Evolutionary conservation across 2,797 vertebrate genomes (phyloP).

Genomic region (Semotilus atromaculatus): DNA sequence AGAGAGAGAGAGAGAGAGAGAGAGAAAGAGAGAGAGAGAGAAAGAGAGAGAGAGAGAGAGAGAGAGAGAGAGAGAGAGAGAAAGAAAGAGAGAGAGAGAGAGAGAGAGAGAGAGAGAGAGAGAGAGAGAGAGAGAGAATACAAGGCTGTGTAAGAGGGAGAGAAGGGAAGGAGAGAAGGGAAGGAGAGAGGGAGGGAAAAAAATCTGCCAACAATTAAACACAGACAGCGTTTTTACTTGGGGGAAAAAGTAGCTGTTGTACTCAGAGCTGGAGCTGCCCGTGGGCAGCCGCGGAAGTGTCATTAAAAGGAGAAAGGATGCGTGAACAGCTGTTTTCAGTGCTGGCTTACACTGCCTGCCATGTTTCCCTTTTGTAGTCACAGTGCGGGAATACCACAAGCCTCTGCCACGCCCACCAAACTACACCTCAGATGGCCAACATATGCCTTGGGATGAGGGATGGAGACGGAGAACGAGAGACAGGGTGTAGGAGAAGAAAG

Average conservation of each 20-base stretch:
- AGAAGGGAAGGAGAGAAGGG: neutral
- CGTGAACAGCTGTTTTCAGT: constrained; percentile 80
- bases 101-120: neutral
- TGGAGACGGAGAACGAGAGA: neutral
- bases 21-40: neutral
- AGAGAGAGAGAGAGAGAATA: neutral
- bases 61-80: too few relatives aligned
- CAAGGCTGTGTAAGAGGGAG: neutral
- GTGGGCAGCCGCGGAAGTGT: constrained; percentile 73
- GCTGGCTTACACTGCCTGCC: constrained; percentile 70
- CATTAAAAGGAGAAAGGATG: constrained; percentile 80
- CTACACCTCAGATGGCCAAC: constrained; percentile 70
- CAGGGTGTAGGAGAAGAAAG: neutral
- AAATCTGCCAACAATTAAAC: constrained; percentile 81
- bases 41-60: neutral
- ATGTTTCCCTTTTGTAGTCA: constrained; percentile 70
- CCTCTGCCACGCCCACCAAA: constrained; percentile 62
- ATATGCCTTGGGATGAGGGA: constrained; percentile 62
- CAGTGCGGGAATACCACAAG: constrained; percentile 67
- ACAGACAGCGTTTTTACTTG: constrained; percentile 75
- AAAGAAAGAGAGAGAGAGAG: too few relatives aligned
- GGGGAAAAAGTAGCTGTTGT: constrained; percentile 74
- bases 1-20: too few relatives aligned
- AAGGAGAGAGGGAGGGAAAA: constrained; percentile 31
- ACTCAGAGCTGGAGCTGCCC: constrained; percentile 71